Evolutionary conservation across 2,113 vertebrate species (phyloP).

Genomic region (Zapornia atra): DNA sequence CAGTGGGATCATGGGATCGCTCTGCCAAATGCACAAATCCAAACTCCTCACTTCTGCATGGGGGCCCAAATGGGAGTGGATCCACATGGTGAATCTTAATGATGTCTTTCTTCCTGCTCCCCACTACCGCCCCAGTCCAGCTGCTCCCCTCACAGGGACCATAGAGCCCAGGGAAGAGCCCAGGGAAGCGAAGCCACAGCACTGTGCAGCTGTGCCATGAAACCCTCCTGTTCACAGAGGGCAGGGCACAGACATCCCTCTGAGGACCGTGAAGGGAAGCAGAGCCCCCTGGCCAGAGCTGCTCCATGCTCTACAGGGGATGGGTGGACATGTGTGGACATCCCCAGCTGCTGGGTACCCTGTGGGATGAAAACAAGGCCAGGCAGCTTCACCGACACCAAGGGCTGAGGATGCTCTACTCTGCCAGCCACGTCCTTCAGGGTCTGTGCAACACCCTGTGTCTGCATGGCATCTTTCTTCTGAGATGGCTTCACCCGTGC

Average conservation of each 20-base stretch:
- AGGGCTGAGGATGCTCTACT: background rate
- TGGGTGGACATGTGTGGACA: background rate
- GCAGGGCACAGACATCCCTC: background rate
- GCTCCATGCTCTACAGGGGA: background rate
- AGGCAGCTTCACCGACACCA: background rate
- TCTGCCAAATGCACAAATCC: slow-evolving; percentile 17
- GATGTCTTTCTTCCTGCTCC: background rate
- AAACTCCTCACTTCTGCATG: background rate
- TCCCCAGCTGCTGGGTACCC: background rate
- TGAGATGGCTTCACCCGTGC: background rate
- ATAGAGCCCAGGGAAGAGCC: background rate
- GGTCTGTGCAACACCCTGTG: background rate
- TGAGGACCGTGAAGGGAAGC: background rate
- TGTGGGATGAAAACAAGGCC: background rate
- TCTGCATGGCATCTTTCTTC: background rate
- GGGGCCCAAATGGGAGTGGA: background rate
- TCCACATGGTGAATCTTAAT: background rate
- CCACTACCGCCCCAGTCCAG: background rate
- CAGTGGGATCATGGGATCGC: slow-evolving; percentile 21
- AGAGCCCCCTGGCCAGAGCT: background rate
- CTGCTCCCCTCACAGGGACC: fast-evolving
- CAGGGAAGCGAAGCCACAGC: fast-evolving
- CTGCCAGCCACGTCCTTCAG: background rate
- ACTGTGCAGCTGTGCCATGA: background rate
- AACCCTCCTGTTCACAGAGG: fast-evolving